Base-by-base conservation (phyloP, 2,888 invertebrate genomes). In the Philhelius pedissequus region DNA sequence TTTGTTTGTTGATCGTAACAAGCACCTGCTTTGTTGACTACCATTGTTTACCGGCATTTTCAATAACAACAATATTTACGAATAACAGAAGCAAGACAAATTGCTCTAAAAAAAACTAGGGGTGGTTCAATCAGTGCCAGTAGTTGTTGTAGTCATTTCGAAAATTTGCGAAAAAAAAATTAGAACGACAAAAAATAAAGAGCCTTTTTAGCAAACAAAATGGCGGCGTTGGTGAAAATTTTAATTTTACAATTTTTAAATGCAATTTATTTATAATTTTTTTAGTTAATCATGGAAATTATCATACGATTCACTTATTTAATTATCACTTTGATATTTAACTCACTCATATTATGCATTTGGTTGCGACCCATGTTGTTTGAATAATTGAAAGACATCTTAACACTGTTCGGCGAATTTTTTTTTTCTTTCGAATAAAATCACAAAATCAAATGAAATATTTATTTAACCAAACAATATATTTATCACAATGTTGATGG, bases 321-420 rank as follows among this genome's bases (percentile, higher is more conserved):
- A 6, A 27, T 8, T 50, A 2, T 7, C 1, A n/a, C 22, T 69
- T 45, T 32, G 18, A 18, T 13, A n/a, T 35, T 13, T 18, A 32
- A 75, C 84, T 84, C 43, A 84, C 84, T 80, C 60, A 84, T 84
- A 62, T 80, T 84, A 35, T 84, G 84, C 84, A 84, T 80, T 18
- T 75, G 84, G 40, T 60, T 80, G 43, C 75, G 84, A 20, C 88
- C 87, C 75, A 90, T 82, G 83, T 89, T 90, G 80, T 89, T 90
- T 58, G 86, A 86, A 74, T 88, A 89, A 84, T 90, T 90, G 70
- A 88, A 89, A 71, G 89, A 87, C 90, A 90, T 90, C 76, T n/a
- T n/a, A n/a, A n/a, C n/a, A n/a, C n/a, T n/a, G n/a, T n/a, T n/a
- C n/a, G n/a, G n/a, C n/a, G n/a, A n/a, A n/a, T n/a, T n/a, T n/a